A percentile compares a stretch with the other conserved stretches of the same genome.
Evolutionary conservation across 2,797 vertebrate species (phyloP).

Genomic region (Coluber constrictor): DNA sequence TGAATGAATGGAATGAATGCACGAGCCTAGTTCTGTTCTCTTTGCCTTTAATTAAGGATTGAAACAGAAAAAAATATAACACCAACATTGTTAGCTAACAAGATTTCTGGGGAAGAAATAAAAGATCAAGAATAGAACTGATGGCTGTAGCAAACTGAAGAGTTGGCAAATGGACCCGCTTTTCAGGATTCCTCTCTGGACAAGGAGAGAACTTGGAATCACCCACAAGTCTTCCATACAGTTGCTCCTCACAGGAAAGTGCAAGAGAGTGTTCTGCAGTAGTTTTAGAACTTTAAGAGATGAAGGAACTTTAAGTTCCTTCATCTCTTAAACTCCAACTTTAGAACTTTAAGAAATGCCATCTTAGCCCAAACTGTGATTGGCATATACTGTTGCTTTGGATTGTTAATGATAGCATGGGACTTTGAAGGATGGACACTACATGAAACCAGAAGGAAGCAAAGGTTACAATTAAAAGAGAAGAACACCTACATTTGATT

Average conservation of each 20-base stretch:
- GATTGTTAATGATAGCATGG: not conserved
- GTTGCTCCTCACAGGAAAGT: not conserved
- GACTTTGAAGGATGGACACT: not conserved
- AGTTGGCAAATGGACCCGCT: not conserved
- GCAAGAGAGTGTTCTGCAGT: not conserved
- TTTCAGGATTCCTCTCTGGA: not conserved
- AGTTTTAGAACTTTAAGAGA: not conserved
- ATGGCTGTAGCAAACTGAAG: not conserved
- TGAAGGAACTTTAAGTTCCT: not conserved
- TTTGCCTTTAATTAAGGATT: not conserved
- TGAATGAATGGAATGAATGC: not conserved
- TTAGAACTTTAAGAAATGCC: not conserved
- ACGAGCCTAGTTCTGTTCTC: not conserved
- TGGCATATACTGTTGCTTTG: not conserved
- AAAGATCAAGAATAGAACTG: not conserved
- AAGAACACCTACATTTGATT: not conserved
- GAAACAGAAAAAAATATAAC: not conserved
- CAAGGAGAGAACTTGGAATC: not conserved
- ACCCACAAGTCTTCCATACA: not conserved
- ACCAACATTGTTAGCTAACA: not conserved
- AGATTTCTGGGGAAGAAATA: not conserved
- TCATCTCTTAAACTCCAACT: not conserved
- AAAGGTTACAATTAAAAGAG: not conserved
- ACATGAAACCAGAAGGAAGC: not conserved
- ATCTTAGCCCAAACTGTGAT: not conserved